Conservation (phyloP, 2,113 vertebrate species). For the Octodon degus region DNA sequence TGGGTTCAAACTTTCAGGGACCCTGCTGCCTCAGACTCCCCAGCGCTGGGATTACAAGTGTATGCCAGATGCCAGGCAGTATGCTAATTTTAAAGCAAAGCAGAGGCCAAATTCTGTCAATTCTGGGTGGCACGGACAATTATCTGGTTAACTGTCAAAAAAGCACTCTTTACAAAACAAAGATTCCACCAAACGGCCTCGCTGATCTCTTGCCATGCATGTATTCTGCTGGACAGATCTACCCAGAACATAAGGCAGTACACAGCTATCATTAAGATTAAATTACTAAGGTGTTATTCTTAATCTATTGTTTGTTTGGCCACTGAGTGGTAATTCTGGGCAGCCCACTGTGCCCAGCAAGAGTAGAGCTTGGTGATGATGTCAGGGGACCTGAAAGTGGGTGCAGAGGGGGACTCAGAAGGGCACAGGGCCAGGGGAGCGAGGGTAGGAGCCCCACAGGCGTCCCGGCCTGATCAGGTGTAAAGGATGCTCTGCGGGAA, state of each 20-base stretch:
- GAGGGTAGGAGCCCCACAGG: rapidly evolving
- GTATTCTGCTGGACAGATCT: neutral
- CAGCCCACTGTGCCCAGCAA: neutral
- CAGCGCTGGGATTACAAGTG: neutral
- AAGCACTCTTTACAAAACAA: neutral
- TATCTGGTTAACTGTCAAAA: neutral
- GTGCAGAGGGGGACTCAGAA: neutral
- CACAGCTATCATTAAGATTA: neutral
- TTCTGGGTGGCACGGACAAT: neutral
- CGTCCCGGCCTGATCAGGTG: neutral
- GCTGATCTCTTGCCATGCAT: neutral
- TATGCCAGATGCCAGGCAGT: neutral
- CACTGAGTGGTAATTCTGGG: neutral
- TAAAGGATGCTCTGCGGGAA: neutral
- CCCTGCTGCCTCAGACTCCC: neutral
- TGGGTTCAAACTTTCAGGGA: neutral
- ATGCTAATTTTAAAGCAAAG: neutral
- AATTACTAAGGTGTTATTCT: neutral
- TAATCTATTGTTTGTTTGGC: slow-evolving; percentile 8
- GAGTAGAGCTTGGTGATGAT: neutral
- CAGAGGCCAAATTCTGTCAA: neutral
- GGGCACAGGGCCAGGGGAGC: too few species aligned
- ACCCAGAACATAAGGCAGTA: neutral
- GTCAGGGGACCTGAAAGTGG: neutral
- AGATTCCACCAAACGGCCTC: neutral